A percentile compares a stretch with the other conserved stretches of the same genome.
Conservation (phyloP, 2,113 vertebrate species). For the Channa maculata region DNA sequence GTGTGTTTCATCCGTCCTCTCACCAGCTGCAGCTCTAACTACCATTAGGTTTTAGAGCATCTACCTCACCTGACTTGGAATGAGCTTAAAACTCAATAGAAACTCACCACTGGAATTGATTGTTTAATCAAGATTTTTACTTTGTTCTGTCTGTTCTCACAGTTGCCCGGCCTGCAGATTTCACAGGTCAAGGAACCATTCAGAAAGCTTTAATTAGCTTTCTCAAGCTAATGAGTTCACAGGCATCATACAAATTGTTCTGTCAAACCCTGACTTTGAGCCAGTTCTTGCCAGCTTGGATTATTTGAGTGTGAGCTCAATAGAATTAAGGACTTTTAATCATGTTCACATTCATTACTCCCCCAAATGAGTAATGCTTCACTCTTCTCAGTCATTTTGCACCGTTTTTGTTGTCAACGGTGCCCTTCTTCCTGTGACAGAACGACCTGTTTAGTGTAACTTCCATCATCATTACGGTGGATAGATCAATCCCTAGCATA, state of each 20-base stretch:
- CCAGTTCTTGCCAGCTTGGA: conserved; percentile 58
- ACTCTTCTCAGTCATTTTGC: conserved; percentile 54
- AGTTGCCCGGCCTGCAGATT: conserved; percentile 66
- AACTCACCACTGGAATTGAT: conserved; percentile 38
- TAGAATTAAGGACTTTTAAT: conserved; percentile 70
- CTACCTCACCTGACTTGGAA: conserved; percentile 42
- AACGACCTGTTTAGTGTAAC: conserved; percentile 45
- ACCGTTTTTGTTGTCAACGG: conserved; percentile 25
- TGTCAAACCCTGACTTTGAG: conserved; percentile 79
- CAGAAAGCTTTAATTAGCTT: conserved; percentile 80
- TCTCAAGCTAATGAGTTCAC: conserved; percentile 77
- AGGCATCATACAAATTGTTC: conserved; percentile 79
- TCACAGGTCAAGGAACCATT: conserved; percentile 79
- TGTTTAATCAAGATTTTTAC: conserved; percentile 74
- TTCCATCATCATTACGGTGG: conserved; percentile 57
- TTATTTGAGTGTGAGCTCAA: conserved; percentile 69
- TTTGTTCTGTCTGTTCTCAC: conserved; percentile 69
- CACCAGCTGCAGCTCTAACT: conserved; percentile 28
- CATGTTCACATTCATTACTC: conserved; percentile 76
- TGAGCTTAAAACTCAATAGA: conserved; percentile 64
- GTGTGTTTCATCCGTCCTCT: conserved; percentile 16
- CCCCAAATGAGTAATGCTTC: conserved; percentile 67
- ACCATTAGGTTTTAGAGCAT: conserved; percentile 36
- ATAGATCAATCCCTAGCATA: conserved; percentile 46
- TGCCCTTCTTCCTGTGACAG: conserved; percentile 38